A percentile compares a stretch with the other conserved stretches of the same genome.
These are phyloP conservation scores for Dendroctonus ponderosae DNA, from an alignment of 1,140 invertebrate genomes.

Conservation along the genomic window DNA sequence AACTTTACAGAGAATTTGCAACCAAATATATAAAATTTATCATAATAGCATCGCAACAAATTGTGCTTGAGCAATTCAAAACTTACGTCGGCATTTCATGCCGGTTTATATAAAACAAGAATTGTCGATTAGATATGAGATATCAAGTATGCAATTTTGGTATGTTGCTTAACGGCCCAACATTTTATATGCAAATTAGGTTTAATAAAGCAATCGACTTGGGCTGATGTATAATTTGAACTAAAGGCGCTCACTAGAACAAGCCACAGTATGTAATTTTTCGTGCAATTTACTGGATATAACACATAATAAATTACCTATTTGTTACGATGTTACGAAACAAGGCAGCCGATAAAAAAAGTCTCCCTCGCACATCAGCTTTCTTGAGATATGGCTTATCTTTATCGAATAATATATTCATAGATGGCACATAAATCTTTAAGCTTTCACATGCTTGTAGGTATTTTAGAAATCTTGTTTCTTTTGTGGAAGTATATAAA, in stretches of 20 bases:
- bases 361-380: conserved; percentile 1
- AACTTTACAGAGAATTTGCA: no score
- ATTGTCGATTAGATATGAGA: conserved; percentile 9
- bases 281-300: conserved; percentile 5
- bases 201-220: conserved; percentile 20
- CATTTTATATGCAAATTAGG: conserved; percentile 21
- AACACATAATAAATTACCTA: conserved; percentile 19
- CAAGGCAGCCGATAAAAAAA: conserved; percentile 15
- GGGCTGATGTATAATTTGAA: conserved; percentile 12
- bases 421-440: conserved; percentile 24
- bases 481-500: conserved; percentile 19
- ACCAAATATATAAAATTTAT: no score
- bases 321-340: conserved; percentile 4
- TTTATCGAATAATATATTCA: conserved; percentile 29
- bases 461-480: conserved; percentile 23
- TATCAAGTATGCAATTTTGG: background rate
- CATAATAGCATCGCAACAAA: no score
- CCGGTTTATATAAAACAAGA: conserved; percentile 5
- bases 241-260: background rate
- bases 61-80: no score
- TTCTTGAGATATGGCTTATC: conserved; percentile 17
- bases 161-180: background rate
- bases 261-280: conserved; percentile 14
- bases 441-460: conserved; percentile 16
- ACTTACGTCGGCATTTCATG: background rate